Evolutionary conservation across 2,113 vertebrate species (phyloP), one percentile per base, ranked within the genome.

Genomic region (Esox niger): DNA sequence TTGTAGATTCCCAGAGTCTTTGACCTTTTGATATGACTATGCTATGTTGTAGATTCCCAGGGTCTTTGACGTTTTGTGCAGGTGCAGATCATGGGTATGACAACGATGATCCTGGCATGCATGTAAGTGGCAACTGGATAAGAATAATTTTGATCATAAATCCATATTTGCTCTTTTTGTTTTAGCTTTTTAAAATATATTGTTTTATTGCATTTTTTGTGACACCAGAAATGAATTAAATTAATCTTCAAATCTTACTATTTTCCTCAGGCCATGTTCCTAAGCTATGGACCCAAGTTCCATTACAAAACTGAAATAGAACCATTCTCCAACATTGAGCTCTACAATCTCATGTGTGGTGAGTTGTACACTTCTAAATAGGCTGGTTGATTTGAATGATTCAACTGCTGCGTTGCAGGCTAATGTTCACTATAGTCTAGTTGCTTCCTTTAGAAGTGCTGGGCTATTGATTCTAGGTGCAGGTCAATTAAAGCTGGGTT

Each of bases 271-370:
- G 91, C 92, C 27, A 85, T 90, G 84, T 93, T 92, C 58, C 33
- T 93, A 26, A 83, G 87, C 57, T 89, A 90, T 1, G 91, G 92
- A 1, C 91, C 92, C 1, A 89, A 89, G 74, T 93, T 93, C 71
- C 60, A 31, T 0, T 7, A 29, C 6, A 23, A 75, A 43, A 84
- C 73, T 0, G 66, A 83, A 46, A 80, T 90, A 0, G 86, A 93
- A 8, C 89, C 92, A 0, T 92, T 93, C 59, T 80, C 86, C 66
- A 91, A 91, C 71, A 71, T 89, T 8, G 91, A 93, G 76, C 79
- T 93, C 0, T 93, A 93, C 79, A 93, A 93, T 43, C 84, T 93
- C 1, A 91, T 93, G 91, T 93, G 92, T 73, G 92, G 92, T 93
- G 72, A 84, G 88, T 84, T 31, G 17, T 49, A 27, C 26, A 43